Base-by-base conservation (phyloP, 2,113 vertebrate genomes). In the Catagonus wagneri region DNA sequence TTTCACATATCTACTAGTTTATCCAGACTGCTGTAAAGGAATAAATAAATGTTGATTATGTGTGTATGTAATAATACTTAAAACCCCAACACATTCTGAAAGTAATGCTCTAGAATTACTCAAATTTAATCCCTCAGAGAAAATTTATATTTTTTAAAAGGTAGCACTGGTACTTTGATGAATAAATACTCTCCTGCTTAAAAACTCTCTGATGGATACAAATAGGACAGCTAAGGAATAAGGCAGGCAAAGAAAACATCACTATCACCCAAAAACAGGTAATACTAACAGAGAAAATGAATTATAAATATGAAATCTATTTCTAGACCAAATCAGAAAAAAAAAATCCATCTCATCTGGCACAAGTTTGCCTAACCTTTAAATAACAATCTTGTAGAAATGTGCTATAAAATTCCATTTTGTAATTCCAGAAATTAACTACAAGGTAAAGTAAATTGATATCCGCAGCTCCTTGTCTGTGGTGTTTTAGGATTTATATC, bases 341-440 rank as follows among this genome's bases (percentile, higher is more conserved):
- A 68, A 87, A 89, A n/a, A 95, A 65, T 69, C 84, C 17, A 54
- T 65, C 39, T 74, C 13, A 84, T 68, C 14, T 72, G 54, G 63
- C 71, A 11, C 4, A 90, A 56, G 11, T 54, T 94, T 92, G 65
- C 17, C 56, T 85, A 88, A 58, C 0, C 44, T 78, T 69, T 91
- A 68, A 92, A 83, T 86, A 56, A 93, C 95, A 96, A 58, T 81
- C 69, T 85, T 84, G 0, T 52, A 83, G 63, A 96, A 98, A 83
- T 52, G 65, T 75, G 79, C 96, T 97, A 95, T 81, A 83, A 92
- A 68, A 74, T 95, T 96, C 44, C 76, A 94, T 94, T 97, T 98
- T 81, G 85, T 87, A 97, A 91, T 80, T 96, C 96, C 94, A 97
- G 90, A 78, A 89, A 84, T 96, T 97, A 97, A 80, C 36, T 96